Percentiles rank a stretch among this genome's conserved stretches.
These are phyloP conservation scores for Spea multiplicata DNA, from an alignment of 2,113 vertebrate genomes.

Conservation along the genomic window DNA sequence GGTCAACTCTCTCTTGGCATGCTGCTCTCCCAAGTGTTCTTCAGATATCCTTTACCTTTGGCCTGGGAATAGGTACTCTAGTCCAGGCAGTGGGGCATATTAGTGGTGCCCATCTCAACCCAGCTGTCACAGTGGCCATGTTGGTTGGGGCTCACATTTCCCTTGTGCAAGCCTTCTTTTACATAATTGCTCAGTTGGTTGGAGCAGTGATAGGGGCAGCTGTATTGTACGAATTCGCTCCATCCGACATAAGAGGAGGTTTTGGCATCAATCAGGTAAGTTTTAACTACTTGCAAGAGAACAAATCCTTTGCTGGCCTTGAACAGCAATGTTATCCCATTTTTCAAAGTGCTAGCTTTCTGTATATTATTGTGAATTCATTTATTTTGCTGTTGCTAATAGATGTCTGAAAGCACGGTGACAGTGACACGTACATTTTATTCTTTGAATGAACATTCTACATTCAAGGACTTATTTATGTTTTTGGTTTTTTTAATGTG, in stretches of 20 bases:
- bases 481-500: no score
- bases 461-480: no score
- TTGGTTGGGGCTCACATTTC: conserved; percentile 36
- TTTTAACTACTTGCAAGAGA: neutral
- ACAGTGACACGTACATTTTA: no score
- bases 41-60: conserved; percentile 48
- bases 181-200: conserved; percentile 44
- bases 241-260: conserved; percentile 23
- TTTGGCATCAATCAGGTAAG: conserved; percentile 47
- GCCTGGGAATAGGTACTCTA: conserved; percentile 42
- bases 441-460: no score
- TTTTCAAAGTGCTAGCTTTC: neutral
- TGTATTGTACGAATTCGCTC: conserved; percentile 47
- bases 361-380: neutral
- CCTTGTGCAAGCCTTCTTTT: conserved; percentile 29
- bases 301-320: neutral
- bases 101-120: conserved; percentile 48
- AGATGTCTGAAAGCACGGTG: neutral
- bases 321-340: neutral
- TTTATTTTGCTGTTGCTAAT: neutral
- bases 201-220: conserved; percentile 45
- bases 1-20: conserved; percentile 43
- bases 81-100: conserved; percentile 46
- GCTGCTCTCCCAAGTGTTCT: conserved; percentile 22
- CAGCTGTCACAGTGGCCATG: conserved; percentile 40